Base-by-base conservation (phyloP, 2,888 invertebrate species). In the Amiota communis region DNA sequence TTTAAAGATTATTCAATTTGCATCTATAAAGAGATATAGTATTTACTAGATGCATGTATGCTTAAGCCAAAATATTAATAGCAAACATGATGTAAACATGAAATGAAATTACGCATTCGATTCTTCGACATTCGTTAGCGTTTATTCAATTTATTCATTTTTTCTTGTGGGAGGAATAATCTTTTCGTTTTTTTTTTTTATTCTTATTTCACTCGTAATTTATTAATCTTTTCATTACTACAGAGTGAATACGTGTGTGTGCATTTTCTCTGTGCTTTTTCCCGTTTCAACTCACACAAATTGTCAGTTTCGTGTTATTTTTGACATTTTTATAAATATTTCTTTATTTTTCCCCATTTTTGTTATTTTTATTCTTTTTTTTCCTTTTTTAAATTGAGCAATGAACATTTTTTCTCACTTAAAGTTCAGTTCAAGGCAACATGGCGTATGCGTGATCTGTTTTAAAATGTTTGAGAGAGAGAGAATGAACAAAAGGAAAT, bases 251-350 rank as follows among this genome's bases (percentile, higher is more conserved):
- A 6, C 6, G 36, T 36, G 36, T 36, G 36, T 36, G 36, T 36
- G 23, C 23, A 23, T 23, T 23, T 23, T 23, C 23, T 23, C 23
- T 23, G 36, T 36, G 36, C 3, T 6, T 36, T 6, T 36, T 36
- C 36, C 6, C 3, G 3, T 36, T 36, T 2, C 36, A 36, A 6
- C 6, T 36, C 36, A 36, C 36, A 36, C 36, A 36, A 36, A 36
- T 36, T 36, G 36, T 36, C 36, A 36, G 36, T 36, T 36, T 36
- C 36, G 36, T 36, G 36, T 36, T 36, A 36, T 36, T 51, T 59
- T 68, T 68, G 67, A 68, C 67, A 68, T 68, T 68, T 68, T 53
- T 23, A 67, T 67, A 67, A 67, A 67, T 67, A 67, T 15, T n/a
- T 61, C 13, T 12, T 46, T 63, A 46, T 48, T 65, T 68, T 53